Percentiles rank a stretch among this genome's conserved stretches.
These are phyloP conservation scores for Coenonympha arcania DNA, from an alignment of 2,888 invertebrate genomes.

Conservation along the genomic window DNA sequence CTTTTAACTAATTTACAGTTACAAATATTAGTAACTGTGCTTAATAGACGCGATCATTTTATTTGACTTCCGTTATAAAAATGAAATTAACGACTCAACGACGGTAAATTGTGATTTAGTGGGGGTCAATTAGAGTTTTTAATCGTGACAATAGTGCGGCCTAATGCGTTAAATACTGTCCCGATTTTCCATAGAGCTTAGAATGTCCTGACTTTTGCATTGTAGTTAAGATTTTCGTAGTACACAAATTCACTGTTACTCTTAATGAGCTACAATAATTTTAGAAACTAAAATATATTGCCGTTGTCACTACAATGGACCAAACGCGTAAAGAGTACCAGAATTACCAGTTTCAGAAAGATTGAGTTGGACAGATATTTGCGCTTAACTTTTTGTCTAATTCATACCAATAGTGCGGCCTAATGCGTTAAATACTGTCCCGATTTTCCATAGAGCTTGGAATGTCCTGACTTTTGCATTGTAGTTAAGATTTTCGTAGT, in stretches of 20 bases:
- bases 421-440: conserved; percentile 60
- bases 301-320: no score
- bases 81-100: conserved; percentile 45
- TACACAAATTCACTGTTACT: no score
- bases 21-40: background rate
- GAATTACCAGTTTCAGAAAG: no score
- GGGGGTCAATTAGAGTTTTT: conserved; percentile 70
- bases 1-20: no score
- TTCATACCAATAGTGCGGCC: conserved; percentile 69
- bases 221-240: background rate
- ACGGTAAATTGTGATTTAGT: conserved; percentile 70
- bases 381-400: no score
- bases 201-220: conserved; percentile 24
- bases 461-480: conserved; percentile 23
- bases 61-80: conserved; percentile 25
- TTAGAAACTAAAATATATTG: no score
- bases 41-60: background rate
- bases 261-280: no score
- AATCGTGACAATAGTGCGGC: conserved; percentile 71
- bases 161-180: conserved; percentile 60
- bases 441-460: conserved; percentile 43
- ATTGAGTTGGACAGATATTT: no score
- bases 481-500: background rate
- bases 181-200: conserved; percentile 43
- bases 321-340: no score